Base-by-base conservation (phyloP, 2,888 invertebrate species). In the Autographa pulchrina region DNA sequence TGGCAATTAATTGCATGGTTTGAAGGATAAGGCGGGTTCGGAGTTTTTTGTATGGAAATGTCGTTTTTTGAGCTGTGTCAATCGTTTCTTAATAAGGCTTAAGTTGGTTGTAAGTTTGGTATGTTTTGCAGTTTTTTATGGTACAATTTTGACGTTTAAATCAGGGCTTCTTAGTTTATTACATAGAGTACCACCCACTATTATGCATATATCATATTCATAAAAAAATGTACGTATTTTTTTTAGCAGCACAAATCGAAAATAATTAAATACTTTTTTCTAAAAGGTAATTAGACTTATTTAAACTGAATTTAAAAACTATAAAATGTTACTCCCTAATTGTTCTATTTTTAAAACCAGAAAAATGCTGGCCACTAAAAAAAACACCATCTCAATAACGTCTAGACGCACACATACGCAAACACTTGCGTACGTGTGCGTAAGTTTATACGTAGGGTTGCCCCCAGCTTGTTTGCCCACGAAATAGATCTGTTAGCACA, bases 401-500 rank as follows among this genome's bases (percentile, higher is more conserved):
- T 61, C 52, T 25, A 59, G 7, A 58, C 20, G 6, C 18, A 52
- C 62, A 35, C 3, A 67, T 60, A 67, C 43, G 0, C 59, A 73
- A 38, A 67, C 65, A 73, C 59, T 1, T 20, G 20, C 43, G n/a
- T 54, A 62, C 16, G 80, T 76, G 76, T 73, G 67, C 38, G 65
- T 35, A 11, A 38, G 38, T 38, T 38, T 38, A 11, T 38, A 38
- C 38, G 38, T 68, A 88, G 90, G 90, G 90, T 86, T 88, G 87
- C 85, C 86, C 84, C 87, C 74, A 64, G 82, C 74, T 59, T 93
- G 91, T 93, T 93, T 92, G 77, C 90, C 70, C 89, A 92, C 92
- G 92, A 90, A 92, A 92, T 88, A 90, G 91, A 93, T 92, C 91
- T 93, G 92, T 93, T 93, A 84, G 90, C 88, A 80, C 89, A 92